phyloP scores from a whole-genome alignment of 2,113 vertebrate species.

The Cervus canadensis region DNA sequence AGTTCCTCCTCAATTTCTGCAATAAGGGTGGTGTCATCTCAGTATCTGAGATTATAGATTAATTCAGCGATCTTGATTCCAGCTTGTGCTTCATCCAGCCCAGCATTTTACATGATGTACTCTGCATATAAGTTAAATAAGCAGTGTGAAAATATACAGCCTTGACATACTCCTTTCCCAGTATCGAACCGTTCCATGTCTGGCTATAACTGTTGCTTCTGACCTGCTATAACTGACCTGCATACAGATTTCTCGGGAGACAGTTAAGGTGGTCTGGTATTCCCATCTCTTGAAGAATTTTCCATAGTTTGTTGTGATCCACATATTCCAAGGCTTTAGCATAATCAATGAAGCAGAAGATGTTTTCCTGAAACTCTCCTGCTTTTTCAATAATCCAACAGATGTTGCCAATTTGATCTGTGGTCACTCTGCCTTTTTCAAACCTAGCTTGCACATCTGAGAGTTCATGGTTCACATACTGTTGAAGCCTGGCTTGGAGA shows the following conservation, averaged over 20 bases:
- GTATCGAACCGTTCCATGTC: background rate
- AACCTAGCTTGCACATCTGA: background rate
- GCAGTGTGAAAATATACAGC: background rate
- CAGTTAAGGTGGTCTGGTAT: background rate
- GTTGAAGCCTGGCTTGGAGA: background rate
- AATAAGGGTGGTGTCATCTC: background rate
- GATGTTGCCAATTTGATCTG: background rate
- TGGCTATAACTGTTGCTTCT: background rate
- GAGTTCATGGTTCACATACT: background rate
- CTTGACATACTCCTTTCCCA: background rate
- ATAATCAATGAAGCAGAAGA: background rate
- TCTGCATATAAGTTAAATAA: background rate
- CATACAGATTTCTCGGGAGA: background rate
- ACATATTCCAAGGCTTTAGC: background rate
- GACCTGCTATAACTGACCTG: background rate
- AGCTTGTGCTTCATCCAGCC: background rate
- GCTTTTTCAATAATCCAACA: background rate
- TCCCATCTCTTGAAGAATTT: background rate
- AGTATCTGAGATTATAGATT: background rate
- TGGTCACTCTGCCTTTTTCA: background rate
- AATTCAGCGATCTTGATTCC: background rate
- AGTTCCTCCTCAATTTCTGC: background rate
- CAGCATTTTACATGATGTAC: background rate
- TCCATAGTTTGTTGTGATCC: background rate
- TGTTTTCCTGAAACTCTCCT: background rate